A percentile compares a stretch with the other conserved stretches of the same genome.
These are phyloP conservation scores for Peromyscus maniculatus DNA, from an alignment of 2,113 vertebrate species.

Conservation along the genomic window DNA sequence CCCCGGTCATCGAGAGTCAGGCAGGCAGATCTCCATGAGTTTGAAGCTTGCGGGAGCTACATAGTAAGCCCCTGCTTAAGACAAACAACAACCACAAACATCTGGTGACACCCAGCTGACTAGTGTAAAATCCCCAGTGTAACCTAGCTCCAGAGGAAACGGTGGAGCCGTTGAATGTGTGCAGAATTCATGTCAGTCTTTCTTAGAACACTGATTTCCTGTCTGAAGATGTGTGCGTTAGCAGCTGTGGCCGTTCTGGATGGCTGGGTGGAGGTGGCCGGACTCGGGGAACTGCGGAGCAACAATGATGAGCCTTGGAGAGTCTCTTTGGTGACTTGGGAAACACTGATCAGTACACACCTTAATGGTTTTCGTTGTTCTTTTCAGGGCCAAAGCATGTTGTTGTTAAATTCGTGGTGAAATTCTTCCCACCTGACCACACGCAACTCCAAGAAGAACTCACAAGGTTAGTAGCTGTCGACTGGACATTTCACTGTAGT, in stretches of 20 bases:
- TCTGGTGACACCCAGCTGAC: neutral
- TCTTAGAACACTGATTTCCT: neutral
- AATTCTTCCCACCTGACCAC: constrained; percentile 98
- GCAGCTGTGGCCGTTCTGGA: neutral
- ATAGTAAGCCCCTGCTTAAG: neutral
- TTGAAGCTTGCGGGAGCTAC: neutral
- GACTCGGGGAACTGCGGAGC: neutral
- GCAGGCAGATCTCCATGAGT: neutral
- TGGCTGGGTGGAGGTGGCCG: neutral
- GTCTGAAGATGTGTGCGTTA: neutral
- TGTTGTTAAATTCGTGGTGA: constrained; percentile 96
- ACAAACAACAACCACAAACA: neutral
- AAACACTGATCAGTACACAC: neutral
- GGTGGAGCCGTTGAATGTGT: neutral
- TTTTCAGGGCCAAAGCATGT: constrained; percentile 94
- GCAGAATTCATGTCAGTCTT: neutral
- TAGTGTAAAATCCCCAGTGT: neutral
- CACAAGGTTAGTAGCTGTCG: constrained; percentile 92
- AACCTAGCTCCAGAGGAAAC: neutral
- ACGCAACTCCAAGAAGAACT: constrained; percentile 98
- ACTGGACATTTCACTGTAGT: neutral
- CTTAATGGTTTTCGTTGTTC: constrained; percentile 31
- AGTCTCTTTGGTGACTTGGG: neutral
- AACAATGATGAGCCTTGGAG: neutral
- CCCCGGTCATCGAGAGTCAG: neutral